phyloP scores from a whole-genome alignment of 2,797 vertebrate genomes.

The Labeo calbasu region DNA sequence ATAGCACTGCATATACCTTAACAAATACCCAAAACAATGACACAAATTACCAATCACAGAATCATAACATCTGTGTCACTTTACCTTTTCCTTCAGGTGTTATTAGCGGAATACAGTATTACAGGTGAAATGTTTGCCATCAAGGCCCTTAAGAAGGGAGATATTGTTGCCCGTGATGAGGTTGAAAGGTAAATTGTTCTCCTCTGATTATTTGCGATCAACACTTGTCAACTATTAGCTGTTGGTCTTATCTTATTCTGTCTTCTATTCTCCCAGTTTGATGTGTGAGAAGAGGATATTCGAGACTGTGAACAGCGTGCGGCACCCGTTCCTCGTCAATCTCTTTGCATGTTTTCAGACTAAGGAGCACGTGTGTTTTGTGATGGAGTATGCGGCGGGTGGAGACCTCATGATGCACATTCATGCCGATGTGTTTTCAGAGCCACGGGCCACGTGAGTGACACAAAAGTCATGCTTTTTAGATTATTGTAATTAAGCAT shows the following conservation, averaged over 20 bases:
- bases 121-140: conserved; percentile 99
- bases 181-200: conserved; percentile 88
- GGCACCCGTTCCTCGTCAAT: conserved; percentile 98
- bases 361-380: conserved; percentile 96
- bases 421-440: conserved; percentile 96
- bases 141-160: conserved; percentile 99
- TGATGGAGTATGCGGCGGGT: conserved; percentile 98
- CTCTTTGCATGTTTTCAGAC: conserved; percentile 99
- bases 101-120: conserved; percentile 95
- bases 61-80: neutral
- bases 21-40: neutral
- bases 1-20: neutral
- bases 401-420: conserved; percentile 99
- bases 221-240: neutral
- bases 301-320: conserved; percentile 97
- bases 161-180: conserved; percentile 96
- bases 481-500: no score
- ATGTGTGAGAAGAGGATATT: conserved; percentile 99
- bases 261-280: conserved; percentile 75
- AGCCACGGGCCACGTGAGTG: conserved; percentile 94
- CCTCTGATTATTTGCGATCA: neutral
- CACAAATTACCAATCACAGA: neutral
- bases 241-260: neutral
- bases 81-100: conserved; percentile 78
- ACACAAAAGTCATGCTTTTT: neutral